A percentile compares a stretch with the other conserved stretches of the same genome.
Conservation (phyloP, 2,113 vertebrate genomes). For the cattle (Bos taurus) region ARS-UCD2.0 NC_037330.1:48480001-48480500, state of each 20-base stretch:
- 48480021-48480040: neutral
- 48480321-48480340: neutral
- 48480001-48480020: neutral
- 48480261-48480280: neutral
- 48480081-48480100: neutral
- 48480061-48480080: neutral
- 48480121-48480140: neutral
- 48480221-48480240: neutral
- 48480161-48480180: neutral
- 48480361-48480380: neutral
- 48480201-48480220: neutral
- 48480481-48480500: neutral
- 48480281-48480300: neutral
- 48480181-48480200: neutral
- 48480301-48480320: neutral
- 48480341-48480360: neutral
- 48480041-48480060: neutral
- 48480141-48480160: neutral
- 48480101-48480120: neutral
- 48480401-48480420: neutral
- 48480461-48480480: conserved; percentile 19
- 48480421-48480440: neutral
- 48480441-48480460: neutral
- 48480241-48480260: neutral
- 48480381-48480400: neutral